Conservation (phyloP, 2,797 vertebrate genomes). For the Macrochelys suwanniensis region DNA sequence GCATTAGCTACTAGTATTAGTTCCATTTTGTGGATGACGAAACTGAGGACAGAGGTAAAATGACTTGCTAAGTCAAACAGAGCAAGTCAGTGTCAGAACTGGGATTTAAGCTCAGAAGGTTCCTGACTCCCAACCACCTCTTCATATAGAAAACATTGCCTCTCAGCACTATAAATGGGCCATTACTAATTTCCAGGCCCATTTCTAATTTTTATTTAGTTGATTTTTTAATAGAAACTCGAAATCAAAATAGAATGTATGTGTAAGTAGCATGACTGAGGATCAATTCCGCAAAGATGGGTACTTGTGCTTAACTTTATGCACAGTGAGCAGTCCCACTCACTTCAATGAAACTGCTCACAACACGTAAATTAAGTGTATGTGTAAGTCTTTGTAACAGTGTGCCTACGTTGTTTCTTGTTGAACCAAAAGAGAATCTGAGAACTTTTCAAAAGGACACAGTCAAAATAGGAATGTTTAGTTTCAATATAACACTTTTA, state of each 20-base stretch:
- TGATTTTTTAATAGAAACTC: background rate
- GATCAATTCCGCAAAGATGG: background rate
- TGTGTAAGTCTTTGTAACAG: background rate
- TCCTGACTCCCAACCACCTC: background rate
- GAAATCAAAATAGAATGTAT: background rate
- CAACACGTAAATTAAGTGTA: background rate
- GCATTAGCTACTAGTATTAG: background rate
- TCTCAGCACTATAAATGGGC: background rate
- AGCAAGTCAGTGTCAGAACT: background rate
- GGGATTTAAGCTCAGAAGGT: background rate
- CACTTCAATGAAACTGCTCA: background rate
- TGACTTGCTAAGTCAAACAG: background rate
- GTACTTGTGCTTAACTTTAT: background rate
- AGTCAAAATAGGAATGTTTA: background rate
- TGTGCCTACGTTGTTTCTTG: background rate
- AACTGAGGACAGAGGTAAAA: background rate
- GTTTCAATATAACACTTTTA: background rate
- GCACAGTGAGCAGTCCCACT: background rate
- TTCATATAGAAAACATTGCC: background rate
- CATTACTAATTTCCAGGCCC: background rate
- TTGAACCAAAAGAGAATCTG: constrained; percentile 21
- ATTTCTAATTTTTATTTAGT: background rate
- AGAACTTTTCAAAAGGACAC: background rate
- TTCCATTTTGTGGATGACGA: background rate
- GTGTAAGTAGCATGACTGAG: background rate